Conservation (phyloP, 2,113 vertebrate genomes). For the Thunnus thynnus region DNA sequence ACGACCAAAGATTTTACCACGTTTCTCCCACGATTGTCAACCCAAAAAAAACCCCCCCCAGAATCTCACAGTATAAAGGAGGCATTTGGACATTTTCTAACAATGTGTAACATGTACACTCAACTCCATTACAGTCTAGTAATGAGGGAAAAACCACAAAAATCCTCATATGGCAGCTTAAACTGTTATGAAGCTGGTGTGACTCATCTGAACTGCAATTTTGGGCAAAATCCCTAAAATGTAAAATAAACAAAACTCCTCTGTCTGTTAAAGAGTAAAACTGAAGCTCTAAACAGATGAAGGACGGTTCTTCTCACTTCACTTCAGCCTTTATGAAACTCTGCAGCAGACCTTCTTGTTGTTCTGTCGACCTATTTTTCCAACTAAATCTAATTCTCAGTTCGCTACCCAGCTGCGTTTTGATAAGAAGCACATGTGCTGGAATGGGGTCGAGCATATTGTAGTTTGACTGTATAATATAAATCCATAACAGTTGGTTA, state of each 20-base stretch:
- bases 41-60: too few species aligned
- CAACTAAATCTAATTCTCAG: constrained; percentile 55
- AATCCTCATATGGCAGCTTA: background rate
- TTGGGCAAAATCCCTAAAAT: background rate
- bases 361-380: constrained; percentile 46
- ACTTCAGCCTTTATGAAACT: constrained; percentile 6
- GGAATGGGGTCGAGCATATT: constrained; percentile 24
- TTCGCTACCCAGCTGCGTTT: constrained; percentile 52
- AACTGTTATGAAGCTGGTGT: background rate
- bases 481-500: constrained; percentile 60
- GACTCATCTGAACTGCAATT: background rate
- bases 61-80: too few species aligned
- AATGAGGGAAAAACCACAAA: background rate
- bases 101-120: background rate
- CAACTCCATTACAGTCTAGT: background rate
- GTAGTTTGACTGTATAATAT: constrained; percentile 54
- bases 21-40: too few species aligned
- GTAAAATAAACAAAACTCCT: background rate
- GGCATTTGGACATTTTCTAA: too few species aligned
- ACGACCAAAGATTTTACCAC: too few species aligned
- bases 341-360: constrained; percentile 38
- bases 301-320: constrained; percentile 5
- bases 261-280: background rate
- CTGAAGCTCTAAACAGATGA: background rate
- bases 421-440: constrained; percentile 76